Conservation (phyloP, 1,140 invertebrate species). For the Cotesia vestalis region DNA sequence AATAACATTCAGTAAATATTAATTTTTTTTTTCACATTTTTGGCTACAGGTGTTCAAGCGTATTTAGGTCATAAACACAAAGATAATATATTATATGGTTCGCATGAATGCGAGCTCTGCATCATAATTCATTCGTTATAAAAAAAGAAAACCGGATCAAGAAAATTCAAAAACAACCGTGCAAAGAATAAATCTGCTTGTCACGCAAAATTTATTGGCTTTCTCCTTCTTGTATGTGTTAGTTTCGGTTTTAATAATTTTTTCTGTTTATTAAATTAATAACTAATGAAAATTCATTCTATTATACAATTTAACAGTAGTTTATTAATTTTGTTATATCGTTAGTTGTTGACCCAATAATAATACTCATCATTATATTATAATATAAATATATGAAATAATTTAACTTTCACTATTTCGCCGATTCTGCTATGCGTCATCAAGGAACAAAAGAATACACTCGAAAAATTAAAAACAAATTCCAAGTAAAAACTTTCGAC, state of each 20-base stretch:
- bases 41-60: not conserved
- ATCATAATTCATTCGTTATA: slow-evolving; percentile 21
- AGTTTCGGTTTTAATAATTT: not conserved
- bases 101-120: slow-evolving; percentile 1
- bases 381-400: too few relatives aligned
- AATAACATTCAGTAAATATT: not conserved
- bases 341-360: too few relatives aligned
- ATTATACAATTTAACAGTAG: too few relatives aligned
- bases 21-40: not conserved
- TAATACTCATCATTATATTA: too few relatives aligned
- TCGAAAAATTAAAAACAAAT: not conserved
- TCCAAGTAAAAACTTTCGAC: slow-evolving; percentile 19
- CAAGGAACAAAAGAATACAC: not conserved
- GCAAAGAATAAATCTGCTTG: slow-evolving; percentile 10
- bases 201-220: slow-evolving; percentile 26
- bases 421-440: too few relatives aligned
- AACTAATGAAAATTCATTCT: too few relatives aligned
- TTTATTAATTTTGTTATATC: too few relatives aligned
- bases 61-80: slow-evolving; percentile 5
- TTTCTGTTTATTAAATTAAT: too few relatives aligned
- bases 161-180: slow-evolving; percentile 11
- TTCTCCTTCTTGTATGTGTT: slow-evolving; percentile 11
- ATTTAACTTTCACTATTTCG: too few relatives aligned
- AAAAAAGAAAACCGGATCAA: slow-evolving; percentile 22
- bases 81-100: not conserved